A percentile compares a stretch with the other conserved stretches of the same genome.
Conservation (phyloP, 2,797 vertebrate genomes). For the Spondyliosoma cantharus region DNA sequence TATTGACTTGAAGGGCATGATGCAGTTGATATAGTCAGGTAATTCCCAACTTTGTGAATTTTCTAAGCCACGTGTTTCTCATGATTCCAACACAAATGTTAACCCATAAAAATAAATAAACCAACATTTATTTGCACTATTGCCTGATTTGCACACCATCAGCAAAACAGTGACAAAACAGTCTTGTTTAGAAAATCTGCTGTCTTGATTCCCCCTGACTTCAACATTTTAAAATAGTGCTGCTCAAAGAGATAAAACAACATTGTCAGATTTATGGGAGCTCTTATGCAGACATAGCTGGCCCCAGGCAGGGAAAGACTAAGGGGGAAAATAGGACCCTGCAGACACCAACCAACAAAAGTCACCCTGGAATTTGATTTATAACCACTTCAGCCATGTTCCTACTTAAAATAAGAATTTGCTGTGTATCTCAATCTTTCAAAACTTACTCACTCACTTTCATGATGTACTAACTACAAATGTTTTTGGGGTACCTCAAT, state of each 20-base stretch:
- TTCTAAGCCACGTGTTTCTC: no score
- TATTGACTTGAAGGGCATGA: no score
- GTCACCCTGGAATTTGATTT: no score
- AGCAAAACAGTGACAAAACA: background rate
- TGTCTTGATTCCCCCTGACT: background rate
- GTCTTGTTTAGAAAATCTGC: background rate
- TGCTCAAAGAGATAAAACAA: constrained; percentile 1
- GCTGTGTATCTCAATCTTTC: background rate
- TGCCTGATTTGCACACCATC: background rate
- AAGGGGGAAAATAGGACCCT: no score
- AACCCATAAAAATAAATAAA: no score
- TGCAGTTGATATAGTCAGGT: no score
- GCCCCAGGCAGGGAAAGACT: constrained; percentile 4
- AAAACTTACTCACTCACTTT: no score
- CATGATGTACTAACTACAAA: no score
- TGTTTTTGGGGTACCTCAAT: no score
- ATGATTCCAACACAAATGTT: background rate
- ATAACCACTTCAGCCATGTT: no score
- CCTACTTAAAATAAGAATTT: background rate
- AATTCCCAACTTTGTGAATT: no score
- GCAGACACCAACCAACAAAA: no score
- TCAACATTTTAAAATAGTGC: background rate
- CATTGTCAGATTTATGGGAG: constrained; percentile 21
- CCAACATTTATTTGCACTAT: background rate
- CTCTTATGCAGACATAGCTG: constrained; percentile 2